A percentile compares a stretch with the other conserved stretches of the same genome.
Conservation (phyloP, 2,888 invertebrate species). For the Crematogaster levior region DNA sequence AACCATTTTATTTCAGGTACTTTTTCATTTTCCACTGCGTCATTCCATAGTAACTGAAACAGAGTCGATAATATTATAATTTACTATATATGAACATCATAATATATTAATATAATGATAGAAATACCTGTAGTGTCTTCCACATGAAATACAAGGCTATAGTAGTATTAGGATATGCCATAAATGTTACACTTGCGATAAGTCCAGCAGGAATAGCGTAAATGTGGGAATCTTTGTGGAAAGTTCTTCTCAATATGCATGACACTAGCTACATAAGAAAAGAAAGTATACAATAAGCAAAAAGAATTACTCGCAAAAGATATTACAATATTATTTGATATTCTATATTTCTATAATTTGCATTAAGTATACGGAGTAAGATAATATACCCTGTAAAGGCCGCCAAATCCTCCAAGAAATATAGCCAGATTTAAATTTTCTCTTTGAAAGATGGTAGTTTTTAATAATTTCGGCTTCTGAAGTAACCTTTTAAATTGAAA, state of each 20-base stretch:
- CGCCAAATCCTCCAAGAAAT: slow-evolving; percentile 90
- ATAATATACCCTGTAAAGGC: slow-evolving; percentile 88
- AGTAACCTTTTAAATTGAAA: slow-evolving; percentile 87
- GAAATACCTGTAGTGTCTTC: slow-evolving; percentile 93
- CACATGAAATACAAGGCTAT: slow-evolving; percentile 93
- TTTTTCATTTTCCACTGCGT: slow-evolving; percentile 89
- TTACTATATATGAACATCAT: background rate
- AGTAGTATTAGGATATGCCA: slow-evolving; percentile 91
- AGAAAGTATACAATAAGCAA: slow-evolving; percentile 55
- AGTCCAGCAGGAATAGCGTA: slow-evolving; percentile 91
- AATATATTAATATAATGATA: background rate
- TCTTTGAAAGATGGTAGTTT: slow-evolving; percentile 87
- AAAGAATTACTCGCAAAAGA: slow-evolving; percentile 49
- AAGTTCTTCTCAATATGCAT: slow-evolving; percentile 89
- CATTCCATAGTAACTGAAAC: slow-evolving; percentile 90
- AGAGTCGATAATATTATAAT: slow-evolving; percentile 12
- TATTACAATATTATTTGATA: background rate
- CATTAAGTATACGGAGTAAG: background rate
- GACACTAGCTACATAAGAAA: slow-evolving; percentile 87
- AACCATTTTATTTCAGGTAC: slow-evolving; percentile 91
- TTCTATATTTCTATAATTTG: background rate
- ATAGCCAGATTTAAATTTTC: slow-evolving; percentile 88
- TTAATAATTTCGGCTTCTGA: slow-evolving; percentile 86
- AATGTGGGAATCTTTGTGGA: slow-evolving; percentile 88
- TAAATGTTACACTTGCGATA: slow-evolving; percentile 90